These are phyloP conservation scores for Heliornis fulica DNA, from an alignment of 2,113 vertebrate species.

Conservation along the genomic window DNA sequence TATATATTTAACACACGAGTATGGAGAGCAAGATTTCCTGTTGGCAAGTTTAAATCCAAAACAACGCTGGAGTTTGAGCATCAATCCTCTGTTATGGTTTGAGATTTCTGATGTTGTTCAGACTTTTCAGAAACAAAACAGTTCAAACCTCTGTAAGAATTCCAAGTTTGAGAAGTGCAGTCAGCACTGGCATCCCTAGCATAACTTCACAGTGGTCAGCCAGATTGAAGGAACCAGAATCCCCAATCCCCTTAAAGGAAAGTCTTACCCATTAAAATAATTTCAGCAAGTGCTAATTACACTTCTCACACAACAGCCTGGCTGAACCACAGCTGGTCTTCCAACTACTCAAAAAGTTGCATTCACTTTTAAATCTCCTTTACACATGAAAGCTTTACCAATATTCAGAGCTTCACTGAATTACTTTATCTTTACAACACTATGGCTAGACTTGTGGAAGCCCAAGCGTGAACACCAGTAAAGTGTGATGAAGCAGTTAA, in stretches of 20 bases:
- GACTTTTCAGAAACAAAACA: slow-evolving; percentile 5
- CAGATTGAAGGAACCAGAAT: neutral
- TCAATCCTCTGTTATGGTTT: neutral
- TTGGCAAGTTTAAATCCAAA: neutral
- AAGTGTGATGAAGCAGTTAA: neutral
- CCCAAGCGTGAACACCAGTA: neutral
- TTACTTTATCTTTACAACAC: neutral
- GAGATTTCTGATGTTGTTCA: neutral
- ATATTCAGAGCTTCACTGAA: neutral
- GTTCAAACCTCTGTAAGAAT: neutral
- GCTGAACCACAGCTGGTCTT: neutral
- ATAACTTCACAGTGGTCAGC: neutral
- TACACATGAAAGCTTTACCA: neutral
- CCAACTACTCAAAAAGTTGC: neutral
- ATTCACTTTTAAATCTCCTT: neutral
- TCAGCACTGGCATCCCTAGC: neutral
- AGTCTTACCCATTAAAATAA: neutral
- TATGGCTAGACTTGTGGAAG: neutral
- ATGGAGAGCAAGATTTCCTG: neutral
- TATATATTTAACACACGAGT: neutral
- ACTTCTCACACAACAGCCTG: neutral
- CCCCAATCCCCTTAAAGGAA: neutral
- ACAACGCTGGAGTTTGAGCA: neutral
- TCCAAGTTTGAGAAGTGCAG: neutral
- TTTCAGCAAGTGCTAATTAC: slow-evolving; percentile 8